phyloP scores from a whole-genome alignment of 2,113 vertebrate species.

The Chamaea fasciata region DNA sequence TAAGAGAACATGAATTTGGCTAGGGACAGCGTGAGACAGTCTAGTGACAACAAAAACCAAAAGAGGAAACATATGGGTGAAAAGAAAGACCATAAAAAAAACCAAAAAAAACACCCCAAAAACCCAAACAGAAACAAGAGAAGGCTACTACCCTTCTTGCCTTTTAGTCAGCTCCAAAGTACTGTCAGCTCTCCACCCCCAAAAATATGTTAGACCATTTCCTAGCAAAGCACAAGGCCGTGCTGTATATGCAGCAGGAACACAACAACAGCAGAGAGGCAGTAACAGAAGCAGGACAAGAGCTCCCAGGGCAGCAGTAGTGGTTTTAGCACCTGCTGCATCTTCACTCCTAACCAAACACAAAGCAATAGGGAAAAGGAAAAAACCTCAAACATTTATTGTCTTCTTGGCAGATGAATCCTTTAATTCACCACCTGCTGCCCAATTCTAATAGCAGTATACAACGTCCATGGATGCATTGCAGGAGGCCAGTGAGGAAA shows the following conservation, averaged over 20 bases:
- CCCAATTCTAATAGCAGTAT: neutral
- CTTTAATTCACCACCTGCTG: neutral
- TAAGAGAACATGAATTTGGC: neutral
- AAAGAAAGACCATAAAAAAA: neutral
- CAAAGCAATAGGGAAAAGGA: neutral
- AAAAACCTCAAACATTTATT: neutral
- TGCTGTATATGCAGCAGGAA: neutral
- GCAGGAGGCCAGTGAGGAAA: neutral
- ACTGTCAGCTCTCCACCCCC: neutral
- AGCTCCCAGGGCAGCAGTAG: neutral
- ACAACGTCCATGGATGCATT: neutral
- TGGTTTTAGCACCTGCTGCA: neutral
- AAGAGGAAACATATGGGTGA: neutral
- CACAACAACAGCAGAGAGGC: neutral
- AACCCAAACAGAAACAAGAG: neutral
- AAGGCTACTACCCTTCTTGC: neutral
- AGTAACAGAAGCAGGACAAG: neutral
- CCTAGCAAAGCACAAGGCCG: neutral
- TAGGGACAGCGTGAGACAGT: neutral
- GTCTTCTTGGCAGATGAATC: neutral
- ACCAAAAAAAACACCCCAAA: no score
- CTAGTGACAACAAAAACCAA: neutral
- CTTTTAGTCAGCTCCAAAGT: slow-evolving; percentile 14
- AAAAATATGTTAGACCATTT: neutral
- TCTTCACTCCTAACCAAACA: neutral